phyloP scores from a whole-genome alignment of 1,140 invertebrate genomes.

The Antheraea pernyi region DNA sequence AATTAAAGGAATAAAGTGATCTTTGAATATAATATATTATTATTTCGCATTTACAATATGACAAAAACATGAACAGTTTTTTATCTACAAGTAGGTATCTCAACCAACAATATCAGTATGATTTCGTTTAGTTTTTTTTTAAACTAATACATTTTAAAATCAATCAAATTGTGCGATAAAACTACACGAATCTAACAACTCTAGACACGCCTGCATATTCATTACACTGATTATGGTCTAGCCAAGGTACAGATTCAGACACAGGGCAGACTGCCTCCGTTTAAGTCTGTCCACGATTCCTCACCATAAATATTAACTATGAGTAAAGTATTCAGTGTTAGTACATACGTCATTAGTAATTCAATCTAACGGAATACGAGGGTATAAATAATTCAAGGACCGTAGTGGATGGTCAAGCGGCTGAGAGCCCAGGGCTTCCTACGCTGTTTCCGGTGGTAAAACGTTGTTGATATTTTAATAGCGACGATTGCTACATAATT shows the following conservation, averaged over 20 bases:
- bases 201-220: neutral
- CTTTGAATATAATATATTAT: too few relatives aligned
- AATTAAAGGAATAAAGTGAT: too few relatives aligned
- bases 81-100: too few relatives aligned
- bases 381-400: conserved; percentile 68
- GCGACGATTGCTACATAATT: neutral
- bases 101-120: too few relatives aligned
- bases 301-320: conserved; percentile 67
- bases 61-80: too few relatives aligned
- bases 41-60: too few relatives aligned
- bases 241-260: conserved; percentile 36
- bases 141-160: neutral
- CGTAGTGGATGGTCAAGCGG: conserved; percentile 21
- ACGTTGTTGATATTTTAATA: neutral
- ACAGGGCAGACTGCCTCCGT: conserved; percentile 39
- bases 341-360: conserved; percentile 64
- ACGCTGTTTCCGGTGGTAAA: conserved; percentile 4
- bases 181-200: neutral
- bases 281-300: neutral
- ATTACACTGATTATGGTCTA: neutral
- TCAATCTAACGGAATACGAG: conserved; percentile 65
- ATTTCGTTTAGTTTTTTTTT: neutral
- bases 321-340: conserved; percentile 49
- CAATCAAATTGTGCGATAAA: neutral
- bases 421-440: conserved; percentile 7